phyloP scores from a whole-genome alignment of 2,113 vertebrate species.

The Cacatua alba region DNA sequence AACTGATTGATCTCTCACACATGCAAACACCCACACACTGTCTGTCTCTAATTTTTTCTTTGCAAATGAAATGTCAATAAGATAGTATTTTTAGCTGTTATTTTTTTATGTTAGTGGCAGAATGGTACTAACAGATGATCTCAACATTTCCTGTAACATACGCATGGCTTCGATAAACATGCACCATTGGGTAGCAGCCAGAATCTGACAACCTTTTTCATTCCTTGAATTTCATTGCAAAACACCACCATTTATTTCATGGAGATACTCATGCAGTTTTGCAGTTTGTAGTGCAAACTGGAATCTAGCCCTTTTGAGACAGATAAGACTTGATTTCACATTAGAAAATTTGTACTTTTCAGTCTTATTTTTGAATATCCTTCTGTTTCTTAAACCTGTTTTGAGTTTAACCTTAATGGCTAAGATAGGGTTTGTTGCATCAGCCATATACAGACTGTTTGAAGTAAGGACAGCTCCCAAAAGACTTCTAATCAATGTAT shows the following conservation, averaged over 20 bases:
- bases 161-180: neutral
- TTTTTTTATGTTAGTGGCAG: neutral
- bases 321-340: neutral
- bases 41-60: constrained; percentile 18
- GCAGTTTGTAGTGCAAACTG: neutral
- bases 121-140: neutral
- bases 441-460: neutral
- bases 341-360: neutral
- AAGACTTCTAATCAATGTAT: neutral
- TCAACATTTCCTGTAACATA: neutral
- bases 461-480: neutral
- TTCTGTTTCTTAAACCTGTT: neutral
- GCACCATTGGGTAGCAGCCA: neutral
- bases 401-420: neutral
- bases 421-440: neutral
- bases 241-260: neutral
- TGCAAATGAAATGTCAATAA: constrained; percentile 8
- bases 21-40: neutral
- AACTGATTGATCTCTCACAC: neutral
- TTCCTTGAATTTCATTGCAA: neutral
- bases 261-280: neutral
- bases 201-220: neutral
- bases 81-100: neutral
- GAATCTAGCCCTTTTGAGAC: neutral
- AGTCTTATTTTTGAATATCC: neutral